A percentile compares a stretch with the other conserved stretches of the same genome.
These are phyloP conservation scores for Gryllus longicercus DNA, from an alignment of 2,888 invertebrate species.

Conservation along the genomic window DNA sequence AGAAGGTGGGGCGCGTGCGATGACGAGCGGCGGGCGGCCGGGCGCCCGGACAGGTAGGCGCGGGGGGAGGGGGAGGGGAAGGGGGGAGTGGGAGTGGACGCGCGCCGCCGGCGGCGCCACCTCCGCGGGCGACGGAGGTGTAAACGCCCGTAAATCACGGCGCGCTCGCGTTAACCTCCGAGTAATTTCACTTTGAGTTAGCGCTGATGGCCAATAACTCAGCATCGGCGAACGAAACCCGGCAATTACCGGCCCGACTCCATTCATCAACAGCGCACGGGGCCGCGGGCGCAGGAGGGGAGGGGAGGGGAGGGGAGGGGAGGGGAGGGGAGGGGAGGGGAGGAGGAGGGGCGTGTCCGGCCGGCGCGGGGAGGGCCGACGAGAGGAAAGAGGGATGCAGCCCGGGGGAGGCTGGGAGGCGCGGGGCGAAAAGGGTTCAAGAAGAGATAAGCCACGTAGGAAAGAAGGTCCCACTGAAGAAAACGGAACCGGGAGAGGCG, in stretches of 20 bases:
- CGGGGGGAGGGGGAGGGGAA: background rate
- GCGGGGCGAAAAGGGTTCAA: background rate
- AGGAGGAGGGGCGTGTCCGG: too few species aligned
- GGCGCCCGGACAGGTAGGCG: background rate
- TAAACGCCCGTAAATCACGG: constrained; percentile 8
- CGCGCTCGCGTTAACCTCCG: background rate
- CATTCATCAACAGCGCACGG: constrained; percentile 12
- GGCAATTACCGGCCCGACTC: constrained; percentile 26
- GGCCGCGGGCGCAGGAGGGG: background rate
- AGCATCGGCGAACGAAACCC: constrained; percentile 32
- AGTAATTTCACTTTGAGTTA: constrained; percentile 32
- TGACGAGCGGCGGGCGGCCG: too few species aligned
- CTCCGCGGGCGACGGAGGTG: constrained; percentile 17
- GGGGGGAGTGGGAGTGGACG: background rate
- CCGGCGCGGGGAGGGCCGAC: too few species aligned
- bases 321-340: too few species aligned
- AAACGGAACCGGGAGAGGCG: too few species aligned
- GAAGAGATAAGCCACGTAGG: too few species aligned
- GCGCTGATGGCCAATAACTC: constrained; percentile 33
- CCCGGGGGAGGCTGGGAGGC: too few species aligned
- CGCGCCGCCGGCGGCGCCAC: constrained; percentile 4
- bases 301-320: too few species aligned
- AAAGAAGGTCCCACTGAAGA: too few species aligned
- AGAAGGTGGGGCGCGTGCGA: too few species aligned
- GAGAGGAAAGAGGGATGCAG: too few species aligned